Evolutionary conservation across 2,113 vertebrate species (phyloP).

Genomic region (Paramormyrops kingsleyae): DNA sequence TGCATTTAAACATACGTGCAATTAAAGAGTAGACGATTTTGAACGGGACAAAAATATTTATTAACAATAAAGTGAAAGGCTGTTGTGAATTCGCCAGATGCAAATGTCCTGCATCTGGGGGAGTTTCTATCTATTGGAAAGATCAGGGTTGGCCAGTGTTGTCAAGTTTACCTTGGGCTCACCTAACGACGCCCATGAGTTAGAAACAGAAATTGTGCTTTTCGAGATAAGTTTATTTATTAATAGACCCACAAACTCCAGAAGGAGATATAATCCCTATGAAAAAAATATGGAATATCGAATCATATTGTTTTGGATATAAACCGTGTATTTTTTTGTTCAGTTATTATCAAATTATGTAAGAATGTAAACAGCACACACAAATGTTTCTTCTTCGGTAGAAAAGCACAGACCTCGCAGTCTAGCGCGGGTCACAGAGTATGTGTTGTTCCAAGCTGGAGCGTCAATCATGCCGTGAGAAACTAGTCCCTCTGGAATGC

Average conservation of each 20-base stretch:
- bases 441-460: conserved; percentile 26
- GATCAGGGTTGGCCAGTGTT: too few relatives aligned
- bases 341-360: neutral
- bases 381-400: neutral
- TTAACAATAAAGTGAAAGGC: neutral
- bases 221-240: neutral
- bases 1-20: neutral
- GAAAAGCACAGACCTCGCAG: neutral
- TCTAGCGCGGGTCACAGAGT: conserved; percentile 15
- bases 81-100: neutral
- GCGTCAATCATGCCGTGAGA: conserved; percentile 34
- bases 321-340: neutral
- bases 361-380: neutral
- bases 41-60: neutral
- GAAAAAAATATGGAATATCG: neutral
- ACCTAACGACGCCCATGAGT: neutral
- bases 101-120: neutral
- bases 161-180: too few relatives aligned
- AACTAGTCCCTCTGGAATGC: conserved; percentile 57
- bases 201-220: neutral
- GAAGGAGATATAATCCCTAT: neutral
- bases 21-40: neutral
- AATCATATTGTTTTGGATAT: neutral
- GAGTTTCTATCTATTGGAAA: too few relatives aligned
- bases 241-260: neutral